phyloP scores from a whole-genome alignment of 1,140 invertebrate genomes.

The Drosophila nannoptera region DNA sequence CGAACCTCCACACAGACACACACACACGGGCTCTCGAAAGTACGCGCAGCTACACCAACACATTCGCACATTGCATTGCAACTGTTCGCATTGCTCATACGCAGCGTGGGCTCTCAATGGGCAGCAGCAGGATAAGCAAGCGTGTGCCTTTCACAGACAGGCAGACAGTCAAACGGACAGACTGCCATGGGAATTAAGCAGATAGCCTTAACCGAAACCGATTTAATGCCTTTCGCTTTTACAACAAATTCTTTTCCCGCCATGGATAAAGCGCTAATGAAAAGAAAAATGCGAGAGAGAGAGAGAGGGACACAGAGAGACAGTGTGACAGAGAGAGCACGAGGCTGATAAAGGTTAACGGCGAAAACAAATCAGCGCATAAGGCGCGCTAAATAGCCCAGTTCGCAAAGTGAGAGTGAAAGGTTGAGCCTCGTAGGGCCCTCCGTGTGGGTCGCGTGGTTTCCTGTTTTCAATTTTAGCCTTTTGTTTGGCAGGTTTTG shows the following conservation, averaged over 20 bases:
- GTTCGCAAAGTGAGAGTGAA: slow-evolving; percentile 40
- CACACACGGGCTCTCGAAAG: neutral
- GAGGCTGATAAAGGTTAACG: slow-evolving; percentile 34
- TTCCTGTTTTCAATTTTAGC: slow-evolving; percentile 20
- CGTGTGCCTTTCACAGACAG: slow-evolving; percentile 20
- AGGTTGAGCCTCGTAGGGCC: slow-evolving; percentile 1
- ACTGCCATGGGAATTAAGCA: slow-evolving; percentile 20
- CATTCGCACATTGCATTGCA: slow-evolving; percentile 44
- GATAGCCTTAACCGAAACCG: slow-evolving; percentile 26
- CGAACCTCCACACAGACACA: slow-evolving; percentile 3
- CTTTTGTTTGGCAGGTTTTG: slow-evolving; percentile 18
- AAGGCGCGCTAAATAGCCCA: slow-evolving; percentile 18
- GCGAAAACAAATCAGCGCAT: slow-evolving; percentile 34
- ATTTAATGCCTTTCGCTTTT: slow-evolving; percentile 25
- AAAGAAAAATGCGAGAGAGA: slow-evolving; percentile 9
- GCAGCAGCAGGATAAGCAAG: slow-evolving; percentile 39
- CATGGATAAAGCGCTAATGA: slow-evolving; percentile 43
- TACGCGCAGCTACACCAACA: no score
- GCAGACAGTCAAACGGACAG: slow-evolving; percentile 20
- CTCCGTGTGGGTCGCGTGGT: slow-evolving; percentile 8
- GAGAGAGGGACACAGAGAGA: no score
- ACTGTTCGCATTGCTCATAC: slow-evolving; percentile 65
- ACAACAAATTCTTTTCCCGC: slow-evolving; percentile 67
- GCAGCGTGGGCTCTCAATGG: slow-evolving; percentile 68
- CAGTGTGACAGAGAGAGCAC: no score